These are phyloP conservation scores for Melanostoma scalare DNA, from an alignment of 2,888 invertebrate species.

Conservation along the genomic window DNA sequence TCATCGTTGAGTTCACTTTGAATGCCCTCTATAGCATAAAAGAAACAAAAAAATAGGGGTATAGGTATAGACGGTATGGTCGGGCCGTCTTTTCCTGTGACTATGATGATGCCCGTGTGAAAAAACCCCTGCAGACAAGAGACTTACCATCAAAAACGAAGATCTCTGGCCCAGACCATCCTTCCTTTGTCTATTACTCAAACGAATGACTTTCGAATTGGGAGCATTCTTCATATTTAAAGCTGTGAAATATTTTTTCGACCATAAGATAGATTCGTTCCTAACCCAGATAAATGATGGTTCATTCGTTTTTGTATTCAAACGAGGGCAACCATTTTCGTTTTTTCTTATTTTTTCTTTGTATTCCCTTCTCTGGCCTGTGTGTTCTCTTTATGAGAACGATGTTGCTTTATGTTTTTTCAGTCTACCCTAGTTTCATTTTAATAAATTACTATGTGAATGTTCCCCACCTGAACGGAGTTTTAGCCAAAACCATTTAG, in stretches of 20 bases:
- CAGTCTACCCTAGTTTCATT: conserved; percentile 29
- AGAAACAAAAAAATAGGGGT: conserved; percentile 17
- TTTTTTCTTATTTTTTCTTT: conserved; percentile 8
- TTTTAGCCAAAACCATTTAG: conserved; percentile 2
- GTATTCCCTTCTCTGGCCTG: neutral
- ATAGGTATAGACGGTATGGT: conserved; percentile 4
- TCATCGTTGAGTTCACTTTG: conserved; percentile 64
- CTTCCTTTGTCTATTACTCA: conserved; percentile 62
- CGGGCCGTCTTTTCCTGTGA: neutral
- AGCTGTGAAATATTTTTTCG: conserved; percentile 68
- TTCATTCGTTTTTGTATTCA: conserved; percentile 54
- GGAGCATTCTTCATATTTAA: conserved; percentile 69
- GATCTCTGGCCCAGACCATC: conserved; percentile 41
- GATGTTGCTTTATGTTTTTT: conserved; percentile 15
- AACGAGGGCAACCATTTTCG: conserved; percentile 22
- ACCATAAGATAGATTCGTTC: conserved; percentile 57
- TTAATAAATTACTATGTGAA: conserved; percentile 47
- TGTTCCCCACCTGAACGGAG: conserved; percentile 14
- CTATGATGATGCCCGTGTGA: neutral
- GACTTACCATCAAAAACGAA: conserved; percentile 1
- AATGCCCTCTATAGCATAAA: conserved; percentile 46
- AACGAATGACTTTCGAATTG: conserved; percentile 67
- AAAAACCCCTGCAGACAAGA: conserved; percentile 31
- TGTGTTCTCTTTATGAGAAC: neutral
- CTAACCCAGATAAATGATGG: conserved; percentile 68